These are phyloP conservation scores for Lutjanus campechanus DNA, from an alignment of 2,797 vertebrate genomes.

Conservation along the genomic window DNA sequence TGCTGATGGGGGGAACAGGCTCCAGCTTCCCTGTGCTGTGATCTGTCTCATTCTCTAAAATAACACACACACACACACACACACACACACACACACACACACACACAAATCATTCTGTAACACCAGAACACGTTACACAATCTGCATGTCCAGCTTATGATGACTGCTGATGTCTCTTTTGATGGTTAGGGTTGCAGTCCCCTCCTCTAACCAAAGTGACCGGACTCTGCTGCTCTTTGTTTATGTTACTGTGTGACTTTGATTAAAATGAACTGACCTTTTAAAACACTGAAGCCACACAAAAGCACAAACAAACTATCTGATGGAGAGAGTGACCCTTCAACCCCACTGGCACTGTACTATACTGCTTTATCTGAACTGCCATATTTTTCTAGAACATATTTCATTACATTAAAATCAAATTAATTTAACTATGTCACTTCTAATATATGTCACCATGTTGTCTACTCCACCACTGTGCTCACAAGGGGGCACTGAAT, in stretches of 20 bases:
- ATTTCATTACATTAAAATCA: not conserved
- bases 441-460: not conserved
- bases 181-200: too few relatives aligned
- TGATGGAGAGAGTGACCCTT: not conserved
- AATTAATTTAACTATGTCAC: not conserved
- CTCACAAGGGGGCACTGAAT: constrained; percentile 4
- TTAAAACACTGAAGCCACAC: too few relatives aligned
- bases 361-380: not conserved
- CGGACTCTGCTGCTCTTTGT: too few relatives aligned
- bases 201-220: too few relatives aligned
- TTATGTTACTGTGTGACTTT: too few relatives aligned
- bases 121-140: not conserved
- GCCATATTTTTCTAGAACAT: not conserved
- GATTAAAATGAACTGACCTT: too few relatives aligned
- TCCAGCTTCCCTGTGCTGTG: constrained; percentile 32
- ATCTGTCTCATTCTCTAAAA: constrained; percentile 59
- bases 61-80: constrained; percentile 19
- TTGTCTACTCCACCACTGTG: not conserved
- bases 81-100: too few relatives aligned
- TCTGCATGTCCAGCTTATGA: not conserved
- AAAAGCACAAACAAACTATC: too few relatives aligned
- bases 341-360: not conserved
- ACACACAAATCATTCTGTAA: not conserved
- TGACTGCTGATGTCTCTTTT: not conserved
- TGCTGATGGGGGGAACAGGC: constrained; percentile 82